These are phyloP conservation scores for Carollia perspicillata DNA, from an alignment of 2,113 vertebrate genomes.

Conservation along the genomic window DNA sequence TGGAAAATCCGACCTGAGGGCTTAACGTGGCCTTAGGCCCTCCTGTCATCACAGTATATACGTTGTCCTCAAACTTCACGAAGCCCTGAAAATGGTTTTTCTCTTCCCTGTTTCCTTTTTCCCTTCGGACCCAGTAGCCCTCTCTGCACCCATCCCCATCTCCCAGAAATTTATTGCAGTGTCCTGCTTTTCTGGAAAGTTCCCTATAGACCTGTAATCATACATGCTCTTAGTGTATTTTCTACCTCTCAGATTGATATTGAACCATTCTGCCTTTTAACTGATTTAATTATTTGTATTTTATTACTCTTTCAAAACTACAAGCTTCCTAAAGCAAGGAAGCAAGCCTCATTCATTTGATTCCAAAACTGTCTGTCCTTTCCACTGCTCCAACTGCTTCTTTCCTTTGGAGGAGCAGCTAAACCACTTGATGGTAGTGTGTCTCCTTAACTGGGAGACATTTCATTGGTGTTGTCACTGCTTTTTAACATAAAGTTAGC, in stretches of 20 bases:
- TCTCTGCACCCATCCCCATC: not conserved
- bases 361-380: not conserved
- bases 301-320: not conserved
- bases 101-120: not conserved
- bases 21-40: not conserved
- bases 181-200: not conserved
- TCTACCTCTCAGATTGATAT: not conserved
- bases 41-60: not conserved
- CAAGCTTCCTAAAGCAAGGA: not conserved
- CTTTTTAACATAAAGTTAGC: not conserved
- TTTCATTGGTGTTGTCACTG: not conserved
- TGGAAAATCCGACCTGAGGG: not conserved
- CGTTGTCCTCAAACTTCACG: not conserved
- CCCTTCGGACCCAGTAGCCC: not conserved
- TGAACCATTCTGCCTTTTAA: not conserved
- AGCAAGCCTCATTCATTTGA: not conserved
- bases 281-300: not conserved
- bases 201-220: not conserved
- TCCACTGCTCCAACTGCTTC: not conserved
- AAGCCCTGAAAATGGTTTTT: not conserved
- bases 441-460: not conserved
- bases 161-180: not conserved
- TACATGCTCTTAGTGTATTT: not conserved
- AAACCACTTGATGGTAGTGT: not conserved
- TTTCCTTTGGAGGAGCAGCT: not conserved